phyloP scores from a whole-genome alignment of 2,797 vertebrate species.

The Halcyon smyrnensis region DNA sequence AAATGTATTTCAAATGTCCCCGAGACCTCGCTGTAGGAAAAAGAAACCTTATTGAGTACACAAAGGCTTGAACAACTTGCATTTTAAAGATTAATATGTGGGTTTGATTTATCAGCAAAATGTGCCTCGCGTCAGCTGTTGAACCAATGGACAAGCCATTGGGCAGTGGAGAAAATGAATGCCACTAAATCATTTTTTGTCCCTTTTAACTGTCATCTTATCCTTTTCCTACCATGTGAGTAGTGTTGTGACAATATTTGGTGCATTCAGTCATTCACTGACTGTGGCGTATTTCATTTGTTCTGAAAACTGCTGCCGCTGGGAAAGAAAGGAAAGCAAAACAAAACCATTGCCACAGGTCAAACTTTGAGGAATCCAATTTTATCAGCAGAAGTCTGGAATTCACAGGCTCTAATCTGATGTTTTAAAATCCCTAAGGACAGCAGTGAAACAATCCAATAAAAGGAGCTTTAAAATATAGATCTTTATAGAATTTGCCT shows the following conservation, averaged over 20 bases:
- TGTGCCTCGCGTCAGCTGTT: not conserved
- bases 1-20: constrained; percentile 6
- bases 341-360: constrained; percentile 56
- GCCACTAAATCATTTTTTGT: constrained; percentile 11
- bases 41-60: not conserved
- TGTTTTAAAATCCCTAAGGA: constrained; percentile 27
- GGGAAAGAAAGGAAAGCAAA: constrained; percentile 26
- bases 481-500: constrained; percentile 17
- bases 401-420: constrained; percentile 52
- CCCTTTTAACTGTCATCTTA: constrained; percentile 16
- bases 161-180: constrained; percentile 12
- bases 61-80: not conserved
- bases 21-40: not conserved
- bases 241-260: constrained; percentile 2
- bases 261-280: constrained; percentile 18
- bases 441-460: constrained; percentile 31
- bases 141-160: not conserved
- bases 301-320: constrained; percentile 8
- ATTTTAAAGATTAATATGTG: constrained; percentile 4
- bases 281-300: constrained; percentile 31
- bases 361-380: constrained; percentile 54
- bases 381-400: constrained; percentile 49
- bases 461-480: constrained; percentile 22
- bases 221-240: not conserved
- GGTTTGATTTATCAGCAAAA: constrained; percentile 38